Evolutionary conservation across 2,113 vertebrate species (phyloP).

Genomic region (Dipodomys stephensi): DNA sequence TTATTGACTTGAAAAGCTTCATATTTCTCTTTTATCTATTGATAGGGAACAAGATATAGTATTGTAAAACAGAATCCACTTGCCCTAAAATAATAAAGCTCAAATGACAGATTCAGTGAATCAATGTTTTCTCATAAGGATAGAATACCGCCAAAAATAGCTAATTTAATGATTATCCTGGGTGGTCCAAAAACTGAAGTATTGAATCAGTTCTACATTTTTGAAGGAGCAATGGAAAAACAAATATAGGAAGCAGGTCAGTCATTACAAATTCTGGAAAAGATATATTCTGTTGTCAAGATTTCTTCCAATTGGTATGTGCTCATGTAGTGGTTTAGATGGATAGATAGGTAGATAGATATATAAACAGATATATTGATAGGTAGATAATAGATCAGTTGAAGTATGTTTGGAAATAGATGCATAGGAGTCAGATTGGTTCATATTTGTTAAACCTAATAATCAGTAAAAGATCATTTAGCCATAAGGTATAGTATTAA

Average conservation of each 20-base stretch:
- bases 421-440: background rate
- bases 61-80: slow-evolving; percentile 32
- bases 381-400: no score
- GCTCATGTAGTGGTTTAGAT: background rate
- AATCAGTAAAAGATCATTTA: background rate
- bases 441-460: slow-evolving; percentile 5
- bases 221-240: slow-evolving; percentile 56
- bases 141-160: background rate
- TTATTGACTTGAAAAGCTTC: background rate
- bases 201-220: slow-evolving; percentile 32
- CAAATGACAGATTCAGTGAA: slow-evolving; percentile 10
- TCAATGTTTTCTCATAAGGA: slow-evolving; percentile 46
- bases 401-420: background rate
- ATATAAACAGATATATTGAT: no score
- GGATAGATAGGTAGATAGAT: no score
- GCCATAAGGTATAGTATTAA: background rate
- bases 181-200: slow-evolving; percentile 60
- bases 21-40: background rate
- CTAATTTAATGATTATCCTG: slow-evolving; percentile 43
- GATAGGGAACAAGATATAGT: background rate
- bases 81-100: slow-evolving; percentile 61
- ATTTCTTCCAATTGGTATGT: background rate
- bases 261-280: background rate
- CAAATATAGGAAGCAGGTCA: slow-evolving; percentile 46
- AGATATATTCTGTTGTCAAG: slow-evolving; percentile 51